These are phyloP conservation scores for Sceliomorpha sp. DNA, from an alignment of 2,888 invertebrate species.

Conservation along the genomic window DNA sequence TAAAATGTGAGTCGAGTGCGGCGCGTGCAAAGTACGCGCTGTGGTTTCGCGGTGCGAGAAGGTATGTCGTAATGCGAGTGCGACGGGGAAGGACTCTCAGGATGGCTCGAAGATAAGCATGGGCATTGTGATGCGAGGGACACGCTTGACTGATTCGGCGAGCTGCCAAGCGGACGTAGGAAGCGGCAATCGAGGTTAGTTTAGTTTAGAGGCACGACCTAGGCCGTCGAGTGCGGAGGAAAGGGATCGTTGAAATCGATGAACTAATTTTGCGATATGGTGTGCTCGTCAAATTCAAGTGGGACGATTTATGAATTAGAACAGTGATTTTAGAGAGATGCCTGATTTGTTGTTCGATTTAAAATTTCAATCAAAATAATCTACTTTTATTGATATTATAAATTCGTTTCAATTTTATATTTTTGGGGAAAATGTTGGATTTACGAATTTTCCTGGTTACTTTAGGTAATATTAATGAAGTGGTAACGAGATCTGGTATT, in stretches of 20 bases:
- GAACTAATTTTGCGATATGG: slow-evolving; percentile 15
- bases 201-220: slow-evolving; percentile 46
- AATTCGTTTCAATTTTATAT: no score
- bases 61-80: slow-evolving; percentile 31
- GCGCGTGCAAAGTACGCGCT: slow-evolving; percentile 17
- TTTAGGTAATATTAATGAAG: no score
- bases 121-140: slow-evolving; percentile 61
- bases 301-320: no score
- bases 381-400: no score
- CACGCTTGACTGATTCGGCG: slow-evolving; percentile 63
- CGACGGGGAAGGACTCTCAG: slow-evolving; percentile 22
- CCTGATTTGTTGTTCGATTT: no score
- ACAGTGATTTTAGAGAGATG: no score
- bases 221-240: slow-evolving; percentile 7
- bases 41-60: slow-evolving; percentile 24
- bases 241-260: slow-evolving; percentile 13
- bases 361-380: no score
- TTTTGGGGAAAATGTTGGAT: no score
- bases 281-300: no score
- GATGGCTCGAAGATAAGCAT: slow-evolving; percentile 47
- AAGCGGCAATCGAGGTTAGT: slow-evolving; percentile 71
- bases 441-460: no score
- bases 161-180: slow-evolving; percentile 67
- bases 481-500: no score
- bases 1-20: slow-evolving; percentile 32